Base-by-base conservation (phyloP, 1,140 invertebrate species). In the Hyposmocoma kahamanoa region DNA sequence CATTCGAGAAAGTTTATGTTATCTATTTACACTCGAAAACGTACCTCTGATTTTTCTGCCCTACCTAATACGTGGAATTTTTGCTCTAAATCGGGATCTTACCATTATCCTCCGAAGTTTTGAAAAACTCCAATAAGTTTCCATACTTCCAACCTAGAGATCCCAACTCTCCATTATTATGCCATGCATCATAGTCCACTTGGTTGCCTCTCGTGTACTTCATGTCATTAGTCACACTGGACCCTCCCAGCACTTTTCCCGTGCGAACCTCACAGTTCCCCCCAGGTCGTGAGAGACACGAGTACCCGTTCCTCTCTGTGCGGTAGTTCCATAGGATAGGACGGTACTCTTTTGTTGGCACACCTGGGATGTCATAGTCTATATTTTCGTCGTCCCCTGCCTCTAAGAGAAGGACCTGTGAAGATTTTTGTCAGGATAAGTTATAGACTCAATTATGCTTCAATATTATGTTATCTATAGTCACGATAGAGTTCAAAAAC, bases 171-270 rank as follows among this genome's bases (percentile, higher is more conserved):
- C 82, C 87, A 11, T 75, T 56, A 38, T 56, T 67, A 18, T 84
- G 84, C 88, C 88, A 89, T 47, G 84, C 86, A 54, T 89, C 87
- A 32, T 88, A 89, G 64, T 89, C 88, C 20, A 66, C 62, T 13
- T 87, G 87, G 30, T 79, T 80, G 0, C 88, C 88, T 54, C 88
- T 64, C 0, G 84, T 88, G 56, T 89, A 89, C 47, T 89, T 88
- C 81, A 89, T 83, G 56, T 89, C 88, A 50, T 88, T 89, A 19
- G 82, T 83, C 0, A 87, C 79, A 20, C 87, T 88, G 3, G 87
- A 88, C 0, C 88, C 88, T 10, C 88, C 88, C 38, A 89, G 81
- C 0, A 88, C 88, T 65, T 86, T 88, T 0, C 88, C 88, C 32
- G 86, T 80, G 22, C 72, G 77, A 50, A 88, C 87, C 38, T 82